Evolutionary conservation across 2,888 invertebrate species (phyloP).

Genomic region (Pheosia tremula): DNA sequence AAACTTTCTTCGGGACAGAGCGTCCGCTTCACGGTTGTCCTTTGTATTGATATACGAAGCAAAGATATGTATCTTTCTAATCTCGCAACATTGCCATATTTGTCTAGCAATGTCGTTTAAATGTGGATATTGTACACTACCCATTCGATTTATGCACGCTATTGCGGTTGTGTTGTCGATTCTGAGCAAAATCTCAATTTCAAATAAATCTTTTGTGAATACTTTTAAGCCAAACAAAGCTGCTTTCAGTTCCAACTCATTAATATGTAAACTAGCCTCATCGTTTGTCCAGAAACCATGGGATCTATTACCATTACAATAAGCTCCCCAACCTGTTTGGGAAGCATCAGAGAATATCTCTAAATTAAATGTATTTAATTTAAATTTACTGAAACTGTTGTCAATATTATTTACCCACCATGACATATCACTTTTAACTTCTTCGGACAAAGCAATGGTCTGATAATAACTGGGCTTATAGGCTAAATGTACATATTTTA

Average conservation of each 20-base stretch:
- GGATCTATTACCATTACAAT: background rate
- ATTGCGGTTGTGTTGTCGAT: slow-evolving; percentile 9
- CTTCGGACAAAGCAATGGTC: background rate
- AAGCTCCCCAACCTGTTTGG: background rate
- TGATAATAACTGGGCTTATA: slow-evolving; percentile 4
- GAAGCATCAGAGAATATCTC: background rate
- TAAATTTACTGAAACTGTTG: background rate
- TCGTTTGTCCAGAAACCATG: background rate
- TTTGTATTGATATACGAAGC: background rate
- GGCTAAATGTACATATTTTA: background rate
- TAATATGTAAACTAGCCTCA: background rate
- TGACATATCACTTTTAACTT: background rate
- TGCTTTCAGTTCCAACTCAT: background rate
- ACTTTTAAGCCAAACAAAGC: background rate
- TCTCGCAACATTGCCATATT: slow-evolving; percentile 10
- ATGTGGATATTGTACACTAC: background rate
- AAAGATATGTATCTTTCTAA: slow-evolving; percentile 2
- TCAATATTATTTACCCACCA: background rate
- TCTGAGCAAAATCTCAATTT: slow-evolving; percentile 1
- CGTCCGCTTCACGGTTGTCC: slow-evolving; percentile 4
- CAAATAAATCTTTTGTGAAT: background rate
- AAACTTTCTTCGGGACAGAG: background rate
- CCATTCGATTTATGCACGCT: slow-evolving; percentile 11
- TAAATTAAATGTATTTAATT: background rate
- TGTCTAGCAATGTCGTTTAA: slow-evolving; percentile 5